Percentiles rank a stretch among this genome's conserved stretches.
Evolutionary conservation across 2,888 invertebrate species (phyloP).

Genomic region (Lampropteryx suffumata): DNA sequence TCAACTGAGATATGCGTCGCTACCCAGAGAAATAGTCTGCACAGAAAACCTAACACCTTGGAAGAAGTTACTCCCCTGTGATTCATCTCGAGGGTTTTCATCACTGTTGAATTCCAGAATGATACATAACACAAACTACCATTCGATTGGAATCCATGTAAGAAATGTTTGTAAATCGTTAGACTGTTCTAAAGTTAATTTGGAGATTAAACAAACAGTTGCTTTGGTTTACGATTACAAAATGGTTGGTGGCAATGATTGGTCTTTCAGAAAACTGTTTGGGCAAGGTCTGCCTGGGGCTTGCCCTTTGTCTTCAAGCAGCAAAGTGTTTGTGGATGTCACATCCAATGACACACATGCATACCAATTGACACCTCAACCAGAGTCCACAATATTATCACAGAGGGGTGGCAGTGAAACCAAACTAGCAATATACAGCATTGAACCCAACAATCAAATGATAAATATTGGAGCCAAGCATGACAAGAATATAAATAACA

Average conservation of each 20-base stretch:
- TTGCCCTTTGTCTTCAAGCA: conserved; percentile 91
- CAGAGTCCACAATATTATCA: conserved; percentile 83
- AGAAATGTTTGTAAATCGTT: conserved; percentile 88
- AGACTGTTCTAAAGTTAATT: conserved; percentile 83
- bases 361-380: conserved; percentile 85
- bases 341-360: conserved; percentile 84
- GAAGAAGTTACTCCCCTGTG: conserved; percentile 98
- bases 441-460: conserved; percentile 81
- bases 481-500: conserved; percentile 62
- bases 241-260: conserved; percentile 87
- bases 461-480: conserved; percentile 87
- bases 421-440: conserved; percentile 88
- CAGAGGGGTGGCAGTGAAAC: conserved; percentile 87
- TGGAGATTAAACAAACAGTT: conserved; percentile 93
- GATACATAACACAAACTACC: conserved; percentile 96
- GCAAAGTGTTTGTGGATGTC: conserved; percentile 91
- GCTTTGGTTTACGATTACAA: conserved; percentile 93
- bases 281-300: conserved; percentile 91
- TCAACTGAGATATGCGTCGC: conserved; percentile 90
- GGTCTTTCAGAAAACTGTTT: conserved; percentile 94
- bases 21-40: conserved; percentile 98
- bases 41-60: conserved; percentile 99
- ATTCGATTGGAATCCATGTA: conserved; percentile 94
- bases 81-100: conserved; percentile 93
- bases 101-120: conserved; percentile 94